Percentiles rank a stretch among this genome's conserved stretches.
Evolutionary conservation across 1,140 invertebrate genomes (phyloP).

Genomic region (Hirudo medicinalis): DNA sequence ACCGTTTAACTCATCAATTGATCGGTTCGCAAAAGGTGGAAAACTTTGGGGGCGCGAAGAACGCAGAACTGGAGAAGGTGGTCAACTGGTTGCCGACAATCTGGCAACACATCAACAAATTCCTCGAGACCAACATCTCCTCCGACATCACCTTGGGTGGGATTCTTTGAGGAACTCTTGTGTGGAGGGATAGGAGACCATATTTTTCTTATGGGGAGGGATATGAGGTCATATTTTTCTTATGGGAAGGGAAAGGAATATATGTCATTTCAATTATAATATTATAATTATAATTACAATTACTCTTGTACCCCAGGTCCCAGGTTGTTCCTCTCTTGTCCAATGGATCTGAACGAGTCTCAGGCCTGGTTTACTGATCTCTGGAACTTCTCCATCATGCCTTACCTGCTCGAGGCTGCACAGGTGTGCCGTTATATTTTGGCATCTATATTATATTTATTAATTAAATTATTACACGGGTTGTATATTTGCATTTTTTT

Average conservation of each 20-base stretch:
- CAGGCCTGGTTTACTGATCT: slow-evolving; percentile 92
- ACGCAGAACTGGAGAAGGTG: slow-evolving; percentile 45
- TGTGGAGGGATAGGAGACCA: no score
- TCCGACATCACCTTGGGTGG: slow-evolving; percentile 86
- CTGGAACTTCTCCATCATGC: slow-evolving; percentile 92
- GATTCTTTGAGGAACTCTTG: not conserved
- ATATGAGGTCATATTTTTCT: no score
- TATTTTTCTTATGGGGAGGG: no score
- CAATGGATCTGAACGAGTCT: slow-evolving; percentile 53
- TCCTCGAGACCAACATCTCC: slow-evolving; percentile 85
- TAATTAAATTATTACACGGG: no score
- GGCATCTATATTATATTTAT: not conserved
- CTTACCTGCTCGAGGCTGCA: slow-evolving; percentile 86
- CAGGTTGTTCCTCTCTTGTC: slow-evolving; percentile 58
- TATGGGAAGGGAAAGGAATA: no score
- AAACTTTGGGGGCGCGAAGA: slow-evolving; percentile 50
- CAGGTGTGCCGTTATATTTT: slow-evolving; percentile 50
- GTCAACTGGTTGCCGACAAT: slow-evolving; percentile 87
- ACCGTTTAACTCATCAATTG: slow-evolving; percentile 23
- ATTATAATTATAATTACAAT: no score
- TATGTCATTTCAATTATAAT: no score
- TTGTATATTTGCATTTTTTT: no score
- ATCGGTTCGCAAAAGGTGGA: not conserved
- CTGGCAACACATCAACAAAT: slow-evolving; percentile 89
- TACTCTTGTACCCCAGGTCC: slow-evolving; percentile 44